phyloP scores from a whole-genome alignment of 2,113 vertebrate genomes.

The Panthera leo region DNA sequence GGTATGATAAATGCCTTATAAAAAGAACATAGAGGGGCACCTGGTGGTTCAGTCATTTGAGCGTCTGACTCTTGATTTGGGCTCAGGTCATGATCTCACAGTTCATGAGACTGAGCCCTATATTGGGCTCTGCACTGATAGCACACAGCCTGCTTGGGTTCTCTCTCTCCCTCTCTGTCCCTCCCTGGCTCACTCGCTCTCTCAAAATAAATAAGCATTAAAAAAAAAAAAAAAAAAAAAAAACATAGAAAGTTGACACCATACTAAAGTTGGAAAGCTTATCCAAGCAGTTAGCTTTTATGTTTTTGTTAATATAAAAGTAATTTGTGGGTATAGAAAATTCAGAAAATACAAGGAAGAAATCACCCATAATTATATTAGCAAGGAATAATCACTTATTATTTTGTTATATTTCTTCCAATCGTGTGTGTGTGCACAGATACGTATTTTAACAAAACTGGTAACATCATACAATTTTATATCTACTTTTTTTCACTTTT shows the following conservation, averaged over 20 bases:
- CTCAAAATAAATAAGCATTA: too few relatives aligned
- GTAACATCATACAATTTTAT: neutral
- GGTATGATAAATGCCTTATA: neutral
- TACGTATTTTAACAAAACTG: neutral
- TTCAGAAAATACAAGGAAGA: neutral
- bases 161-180: too few relatives aligned
- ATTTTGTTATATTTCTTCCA: neutral
- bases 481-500: neutral
- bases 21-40: neutral
- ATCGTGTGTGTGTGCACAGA: neutral
- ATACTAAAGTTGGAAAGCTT: neutral
- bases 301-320: conserved; percentile 30
- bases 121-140: too few relatives aligned
- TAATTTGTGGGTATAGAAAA: conserved; percentile 10
- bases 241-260: neutral
- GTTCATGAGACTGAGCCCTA: too few relatives aligned
- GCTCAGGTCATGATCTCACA: too few relatives aligned
- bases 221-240: too few relatives aligned
- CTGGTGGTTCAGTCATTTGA: too few relatives aligned
- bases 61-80: too few relatives aligned
- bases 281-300: neutral
- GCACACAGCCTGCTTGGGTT: too few relatives aligned
- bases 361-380: neutral
- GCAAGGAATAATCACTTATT: neutral
- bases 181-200: too few relatives aligned